A percentile compares a stretch with the other conserved stretches of the same genome.
Evolutionary conservation across 2,797 vertebrate genomes (phyloP).

Genomic region (Phrynocephalus forsythii): DNA sequence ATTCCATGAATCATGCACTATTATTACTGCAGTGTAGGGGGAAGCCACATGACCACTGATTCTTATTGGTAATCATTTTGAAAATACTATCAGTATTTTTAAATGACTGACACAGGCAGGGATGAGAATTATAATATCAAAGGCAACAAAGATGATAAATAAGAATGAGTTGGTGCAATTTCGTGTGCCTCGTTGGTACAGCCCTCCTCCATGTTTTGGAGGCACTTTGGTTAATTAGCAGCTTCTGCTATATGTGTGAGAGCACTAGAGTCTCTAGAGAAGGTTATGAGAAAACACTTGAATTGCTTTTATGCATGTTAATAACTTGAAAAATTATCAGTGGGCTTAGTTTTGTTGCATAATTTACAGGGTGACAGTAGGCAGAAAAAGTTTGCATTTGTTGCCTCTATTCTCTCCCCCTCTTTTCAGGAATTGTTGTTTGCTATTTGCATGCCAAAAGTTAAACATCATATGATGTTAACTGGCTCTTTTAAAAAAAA

Average conservation of each 20-base stretch:
- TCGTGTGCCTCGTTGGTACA: background rate
- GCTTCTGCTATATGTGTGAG: background rate
- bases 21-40: background rate
- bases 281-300: background rate
- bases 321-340: slow-evolving; percentile 14
- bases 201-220: slow-evolving; percentile 5
- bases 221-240: slow-evolving; percentile 19
- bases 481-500: slow-evolving; percentile 7
- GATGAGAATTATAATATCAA: slow-evolving; percentile 7
- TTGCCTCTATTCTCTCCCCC: background rate
- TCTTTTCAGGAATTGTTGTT: background rate
- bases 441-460: slow-evolving; percentile 3
- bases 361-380: background rate
- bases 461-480: background rate
- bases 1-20: no score
- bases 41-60: background rate
- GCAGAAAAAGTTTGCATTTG: background rate
- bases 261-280: slow-evolving; percentile 5
- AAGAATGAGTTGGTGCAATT: slow-evolving; percentile 5
- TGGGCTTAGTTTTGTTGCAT: slow-evolving; percentile 11
- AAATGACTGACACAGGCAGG: background rate
- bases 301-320: slow-evolving; percentile 12
- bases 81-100: background rate
- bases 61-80: background rate
- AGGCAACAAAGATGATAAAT: slow-evolving; percentile 7